Conservation (phyloP, 53 echinoderm and acorn worm species). For the Pentamera pediparva region DNA sequence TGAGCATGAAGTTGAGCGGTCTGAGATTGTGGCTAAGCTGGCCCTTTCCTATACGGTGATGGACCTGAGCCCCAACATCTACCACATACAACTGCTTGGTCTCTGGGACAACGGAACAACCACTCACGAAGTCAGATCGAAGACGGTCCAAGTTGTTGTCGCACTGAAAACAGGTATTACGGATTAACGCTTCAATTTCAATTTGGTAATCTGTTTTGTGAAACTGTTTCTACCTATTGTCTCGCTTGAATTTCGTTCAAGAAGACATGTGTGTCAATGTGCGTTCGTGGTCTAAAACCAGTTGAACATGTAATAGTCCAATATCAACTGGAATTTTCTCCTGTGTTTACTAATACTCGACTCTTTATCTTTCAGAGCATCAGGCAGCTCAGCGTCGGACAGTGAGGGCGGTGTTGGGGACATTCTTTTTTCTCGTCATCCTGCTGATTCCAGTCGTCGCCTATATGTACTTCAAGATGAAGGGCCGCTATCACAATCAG, state of each 20-base stretch:
- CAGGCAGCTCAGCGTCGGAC: not conserved
- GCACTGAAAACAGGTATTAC: too few species aligned
- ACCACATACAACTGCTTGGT: slow-evolving; percentile 77
- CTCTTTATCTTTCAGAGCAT: not conserved
- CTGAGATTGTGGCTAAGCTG: slow-evolving; percentile 58
- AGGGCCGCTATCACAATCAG: slow-evolving; percentile 58
- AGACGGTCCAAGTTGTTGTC: slow-evolving; percentile 42
- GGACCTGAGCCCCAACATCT: slow-evolving; percentile 57
- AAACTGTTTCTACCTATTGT: too few species aligned
- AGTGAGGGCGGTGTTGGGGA: slow-evolving; percentile 40
- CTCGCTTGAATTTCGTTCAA: too few species aligned
- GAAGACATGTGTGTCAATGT: too few species aligned
- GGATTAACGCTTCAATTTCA: too few species aligned
- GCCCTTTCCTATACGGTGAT: slow-evolving; percentile 58
- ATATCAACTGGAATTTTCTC: not conserved
- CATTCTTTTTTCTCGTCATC: slow-evolving; percentile 50
- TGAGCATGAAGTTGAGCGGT: slow-evolving; percentile 45
- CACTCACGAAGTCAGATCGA: slow-evolving; percentile 84
- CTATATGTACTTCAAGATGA: slow-evolving; percentile 59
- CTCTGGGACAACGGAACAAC: slow-evolving; percentile 88
- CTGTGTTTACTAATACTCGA: not conserved
- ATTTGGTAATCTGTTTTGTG: too few species aligned
- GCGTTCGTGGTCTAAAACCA: too few species aligned
- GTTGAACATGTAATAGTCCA: not conserved
- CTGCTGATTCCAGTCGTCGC: slow-evolving; percentile 49